These are phyloP conservation scores for Cladopsammia gracilis DNA, from an alignment of 64 coral and sea anemone genomes.

Conservation along the genomic window DNA sequence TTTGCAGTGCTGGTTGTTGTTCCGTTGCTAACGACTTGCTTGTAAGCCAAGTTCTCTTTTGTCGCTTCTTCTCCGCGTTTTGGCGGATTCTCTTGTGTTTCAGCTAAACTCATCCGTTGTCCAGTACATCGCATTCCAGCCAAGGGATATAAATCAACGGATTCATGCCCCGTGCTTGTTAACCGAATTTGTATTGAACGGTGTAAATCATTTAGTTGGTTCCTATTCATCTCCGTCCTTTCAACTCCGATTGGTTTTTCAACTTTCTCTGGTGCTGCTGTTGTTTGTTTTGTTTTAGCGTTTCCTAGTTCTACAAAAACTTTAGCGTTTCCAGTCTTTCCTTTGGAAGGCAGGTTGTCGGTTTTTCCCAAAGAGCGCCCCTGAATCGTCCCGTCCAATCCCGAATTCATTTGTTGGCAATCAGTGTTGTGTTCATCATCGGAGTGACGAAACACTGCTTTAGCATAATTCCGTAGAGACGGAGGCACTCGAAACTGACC, in stretches of 20 bases:
- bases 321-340: neutral
- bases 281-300: neutral
- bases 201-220: conserved; percentile 25
- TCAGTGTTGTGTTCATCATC: conserved; percentile 2
- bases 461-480: conserved; percentile 40
- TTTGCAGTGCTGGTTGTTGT: neutral
- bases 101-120: conserved; percentile 29
- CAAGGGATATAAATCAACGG: conserved; percentile 9
- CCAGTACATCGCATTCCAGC: conserved; percentile 51
- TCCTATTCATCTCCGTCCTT: conserved; percentile 17
- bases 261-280: neutral
- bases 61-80: neutral
- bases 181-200: conserved; percentile 42
- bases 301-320: neutral
- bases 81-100: conserved; percentile 16
- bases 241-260: neutral
- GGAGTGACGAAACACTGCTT: neutral
- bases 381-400: conserved; percentile 2
- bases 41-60: neutral
- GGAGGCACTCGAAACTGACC: conserved; percentile 22
- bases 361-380: conserved; percentile 14
- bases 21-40: conserved; percentile 21
- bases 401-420: neutral
- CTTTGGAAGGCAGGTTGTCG: neutral
- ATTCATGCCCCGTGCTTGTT: neutral